Evolutionary conservation across 2,888 invertebrate genomes (phyloP).

Genomic region (Hemistola chrysoprasaria): DNA sequence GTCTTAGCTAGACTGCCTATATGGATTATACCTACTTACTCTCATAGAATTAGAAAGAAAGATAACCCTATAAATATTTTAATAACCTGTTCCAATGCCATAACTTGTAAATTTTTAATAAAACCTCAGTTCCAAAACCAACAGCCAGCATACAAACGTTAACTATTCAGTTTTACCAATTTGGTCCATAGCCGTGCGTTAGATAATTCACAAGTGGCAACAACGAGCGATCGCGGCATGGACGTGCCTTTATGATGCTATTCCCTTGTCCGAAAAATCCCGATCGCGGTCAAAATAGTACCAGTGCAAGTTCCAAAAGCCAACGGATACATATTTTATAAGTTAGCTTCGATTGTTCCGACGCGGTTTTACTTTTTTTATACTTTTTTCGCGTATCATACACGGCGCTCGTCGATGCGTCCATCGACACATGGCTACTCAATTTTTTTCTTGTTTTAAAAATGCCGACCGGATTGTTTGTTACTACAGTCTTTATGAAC

Average conservation of each 20-base stretch:
- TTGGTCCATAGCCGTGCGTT: slow-evolving; percentile 17
- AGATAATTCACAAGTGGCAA: slow-evolving; percentile 30
- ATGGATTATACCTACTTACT: too few relatives aligned
- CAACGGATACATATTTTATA: slow-evolving; percentile 79
- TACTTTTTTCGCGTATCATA: slow-evolving; percentile 62
- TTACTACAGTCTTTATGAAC: slow-evolving; percentile 43
- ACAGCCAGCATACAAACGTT: slow-evolving; percentile 8
- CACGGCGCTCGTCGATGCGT: slow-evolving; percentile 67
- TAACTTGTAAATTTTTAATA: background rate
- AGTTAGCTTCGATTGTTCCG: slow-evolving; percentile 80
- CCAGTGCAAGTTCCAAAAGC: slow-evolving; percentile 73
- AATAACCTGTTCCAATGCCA: too few relatives aligned
- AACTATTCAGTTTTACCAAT: slow-evolving; percentile 19
- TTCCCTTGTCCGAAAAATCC: slow-evolving; percentile 64
- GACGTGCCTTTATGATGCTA: slow-evolving; percentile 47
- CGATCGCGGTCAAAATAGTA: slow-evolving; percentile 76
- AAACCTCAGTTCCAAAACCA: slow-evolving; percentile 4
- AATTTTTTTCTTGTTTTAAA: slow-evolving; percentile 57
- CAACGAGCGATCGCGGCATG: slow-evolving; percentile 34
- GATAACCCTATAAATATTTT: too few relatives aligned
- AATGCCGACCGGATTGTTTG: slow-evolving; percentile 62
- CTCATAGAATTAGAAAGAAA: too few relatives aligned
- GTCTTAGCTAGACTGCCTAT: too few relatives aligned
- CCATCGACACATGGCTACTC: slow-evolving; percentile 67
- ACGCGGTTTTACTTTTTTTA: slow-evolving; percentile 55